Conservation (phyloP, 2,888 invertebrate genomes). For the Germaria angustata region DNA sequence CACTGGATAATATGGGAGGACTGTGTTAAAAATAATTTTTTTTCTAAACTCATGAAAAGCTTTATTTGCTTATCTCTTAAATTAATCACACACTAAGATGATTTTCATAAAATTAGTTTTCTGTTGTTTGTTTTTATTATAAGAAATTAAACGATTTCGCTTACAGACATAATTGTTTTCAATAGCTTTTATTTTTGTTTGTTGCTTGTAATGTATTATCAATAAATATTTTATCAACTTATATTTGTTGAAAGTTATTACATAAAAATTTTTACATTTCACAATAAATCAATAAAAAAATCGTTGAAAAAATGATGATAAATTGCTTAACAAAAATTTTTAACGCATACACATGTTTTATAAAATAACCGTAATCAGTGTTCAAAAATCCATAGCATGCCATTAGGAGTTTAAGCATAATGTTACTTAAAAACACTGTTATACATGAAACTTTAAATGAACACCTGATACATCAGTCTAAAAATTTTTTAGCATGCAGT, state of each 20-base stretch:
- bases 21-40: no score
- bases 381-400: constrained; percentile 6
- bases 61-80: no score
- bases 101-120: no score
- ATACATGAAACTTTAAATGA: neutral
- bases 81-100: no score
- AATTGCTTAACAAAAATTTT: constrained; percentile 2
- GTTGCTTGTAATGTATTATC: neutral
- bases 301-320: neutral
- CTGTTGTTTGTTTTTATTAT: neutral
- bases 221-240: neutral
- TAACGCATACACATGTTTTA: neutral
- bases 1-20: no score
- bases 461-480: constrained; percentile 3
- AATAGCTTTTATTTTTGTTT: neutral
- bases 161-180: no score
- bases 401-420: constrained; percentile 1
- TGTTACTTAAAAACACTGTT: neutral
- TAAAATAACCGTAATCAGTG: neutral
- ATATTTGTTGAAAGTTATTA: neutral
- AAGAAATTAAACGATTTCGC: neutral
- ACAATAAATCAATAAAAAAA: constrained; percentile 22
- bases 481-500: constrained; percentile 27
- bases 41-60: no score
- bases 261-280: neutral